Percentiles rank a stretch among this genome's conserved stretches.
These are phyloP conservation scores for Mastacembelus armatus DNA, from an alignment of 2,797 vertebrate species.

Conservation along the genomic window DNA sequence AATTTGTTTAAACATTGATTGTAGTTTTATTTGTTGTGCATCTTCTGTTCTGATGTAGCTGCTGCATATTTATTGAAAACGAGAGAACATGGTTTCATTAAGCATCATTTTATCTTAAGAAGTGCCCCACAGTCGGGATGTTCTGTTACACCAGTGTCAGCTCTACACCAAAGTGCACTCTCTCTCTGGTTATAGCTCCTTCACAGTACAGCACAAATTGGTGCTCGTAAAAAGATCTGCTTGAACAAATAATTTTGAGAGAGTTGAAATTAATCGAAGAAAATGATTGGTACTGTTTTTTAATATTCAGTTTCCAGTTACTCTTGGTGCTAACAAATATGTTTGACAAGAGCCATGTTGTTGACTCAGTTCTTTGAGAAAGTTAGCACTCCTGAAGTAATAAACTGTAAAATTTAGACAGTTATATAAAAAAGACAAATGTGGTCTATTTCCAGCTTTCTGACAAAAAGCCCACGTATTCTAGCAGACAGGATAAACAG, in stretches of 20 bases:
- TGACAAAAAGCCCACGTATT: not conserved
- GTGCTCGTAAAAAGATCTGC: conserved; percentile 6
- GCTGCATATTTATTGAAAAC: conserved; percentile 76
- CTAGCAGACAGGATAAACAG: not conserved
- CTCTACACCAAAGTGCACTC: conserved; percentile 41
- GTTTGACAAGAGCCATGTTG: not conserved
- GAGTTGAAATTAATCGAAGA: not conserved
- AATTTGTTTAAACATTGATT: conserved; percentile 33
- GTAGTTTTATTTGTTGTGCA: conserved; percentile 40
- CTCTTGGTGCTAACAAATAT: not conserved
- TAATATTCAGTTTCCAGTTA: conserved; percentile 14
- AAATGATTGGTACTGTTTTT: conserved; percentile 19
- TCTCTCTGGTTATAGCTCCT: conserved; percentile 12
- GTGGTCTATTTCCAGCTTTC: conserved; percentile 16
- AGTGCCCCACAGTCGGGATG: conserved; percentile 43
- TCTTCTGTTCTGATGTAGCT: conserved; percentile 45
- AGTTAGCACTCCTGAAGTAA: conserved; percentile 30
- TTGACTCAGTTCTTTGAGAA: conserved; percentile 6
- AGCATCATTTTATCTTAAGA: conserved; percentile 17
- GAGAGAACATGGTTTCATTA: conserved; percentile 23
- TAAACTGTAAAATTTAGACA: conserved; percentile 28
- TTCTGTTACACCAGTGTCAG: conserved; percentile 14
- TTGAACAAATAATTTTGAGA: conserved; percentile 7
- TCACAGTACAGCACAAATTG: conserved; percentile 7
- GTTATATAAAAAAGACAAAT: not conserved